Evolutionary conservation across 2,888 invertebrate species (phyloP).

Genomic region (Synanthedon andrenaeformis): DNA sequence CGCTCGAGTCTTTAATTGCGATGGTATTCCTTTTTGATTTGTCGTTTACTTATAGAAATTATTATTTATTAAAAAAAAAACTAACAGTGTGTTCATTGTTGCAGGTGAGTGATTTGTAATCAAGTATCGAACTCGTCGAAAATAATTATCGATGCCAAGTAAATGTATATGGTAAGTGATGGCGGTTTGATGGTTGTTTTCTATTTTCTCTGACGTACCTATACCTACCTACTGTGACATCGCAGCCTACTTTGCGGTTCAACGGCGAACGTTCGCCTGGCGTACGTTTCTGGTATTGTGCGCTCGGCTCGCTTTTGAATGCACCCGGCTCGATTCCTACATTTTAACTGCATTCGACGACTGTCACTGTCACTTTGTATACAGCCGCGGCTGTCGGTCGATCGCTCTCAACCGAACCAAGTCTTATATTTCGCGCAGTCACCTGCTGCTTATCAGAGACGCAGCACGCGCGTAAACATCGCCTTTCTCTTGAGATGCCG

Average conservation of each 20-base stretch:
- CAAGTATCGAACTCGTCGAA: constrained; percentile 35
- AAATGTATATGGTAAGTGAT: constrained; percentile 35
- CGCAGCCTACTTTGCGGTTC: constrained; percentile 42
- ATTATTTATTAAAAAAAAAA: too few species aligned
- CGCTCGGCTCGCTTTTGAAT: background rate
- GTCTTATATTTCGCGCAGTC: constrained; percentile 27
- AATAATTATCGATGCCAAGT: constrained; percentile 30
- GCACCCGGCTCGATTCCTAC: background rate
- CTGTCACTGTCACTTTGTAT: constrained; percentile 3
- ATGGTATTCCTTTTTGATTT: too few species aligned
- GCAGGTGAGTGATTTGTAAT: constrained; percentile 21
- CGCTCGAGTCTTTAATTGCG: too few species aligned
- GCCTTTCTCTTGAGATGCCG: constrained; percentile 7
- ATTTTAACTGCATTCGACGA: background rate
- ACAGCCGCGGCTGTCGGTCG: background rate
- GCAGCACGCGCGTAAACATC: constrained; percentile 26
- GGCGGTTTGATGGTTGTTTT: constrained; percentile 42
- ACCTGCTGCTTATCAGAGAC: constrained; percentile 31
- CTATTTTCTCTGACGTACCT: constrained; percentile 45
- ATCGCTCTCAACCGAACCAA: background rate
- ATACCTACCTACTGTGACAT: constrained; percentile 27
- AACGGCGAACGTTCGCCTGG: constrained; percentile 6
- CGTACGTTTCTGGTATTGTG: background rate
- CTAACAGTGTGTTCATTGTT: background rate
- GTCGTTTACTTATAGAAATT: too few species aligned